These are phyloP conservation scores for Ectemnius cavifrons DNA, from an alignment of 2,888 invertebrate genomes.

Conservation along the genomic window DNA sequence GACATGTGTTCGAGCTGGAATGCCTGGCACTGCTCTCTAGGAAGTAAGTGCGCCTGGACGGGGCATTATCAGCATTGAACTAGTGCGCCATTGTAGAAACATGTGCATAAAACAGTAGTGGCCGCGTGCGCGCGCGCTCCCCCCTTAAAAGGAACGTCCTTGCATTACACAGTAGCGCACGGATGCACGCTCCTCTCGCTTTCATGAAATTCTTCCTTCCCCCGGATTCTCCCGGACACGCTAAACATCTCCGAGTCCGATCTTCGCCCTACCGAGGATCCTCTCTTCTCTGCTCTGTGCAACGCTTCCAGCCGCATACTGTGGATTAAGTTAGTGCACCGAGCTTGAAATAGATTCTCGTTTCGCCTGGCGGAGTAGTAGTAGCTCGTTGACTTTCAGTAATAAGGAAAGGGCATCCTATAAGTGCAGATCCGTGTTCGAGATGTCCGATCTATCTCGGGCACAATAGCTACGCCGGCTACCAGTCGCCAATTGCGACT, in stretches of 20 bases:
- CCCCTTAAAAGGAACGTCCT: slow-evolving; percentile 57
- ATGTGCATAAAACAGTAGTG: slow-evolving; percentile 51
- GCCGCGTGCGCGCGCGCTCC: slow-evolving; percentile 5
- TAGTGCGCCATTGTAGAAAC: slow-evolving; percentile 53
- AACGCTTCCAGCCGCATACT: slow-evolving; percentile 42
- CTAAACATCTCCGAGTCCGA: slow-evolving; percentile 52
- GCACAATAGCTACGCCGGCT: background rate
- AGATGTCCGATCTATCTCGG: slow-evolving; percentile 6
- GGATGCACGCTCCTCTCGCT: slow-evolving; percentile 51
- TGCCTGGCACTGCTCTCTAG: slow-evolving; percentile 39
- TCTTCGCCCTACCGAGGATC: slow-evolving; percentile 22
- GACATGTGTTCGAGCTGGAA: slow-evolving; percentile 52
- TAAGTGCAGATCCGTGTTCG: slow-evolving; percentile 7
- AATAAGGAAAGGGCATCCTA: slow-evolving; percentile 7
- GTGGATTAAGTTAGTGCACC: slow-evolving; percentile 51
- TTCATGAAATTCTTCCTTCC: slow-evolving; percentile 55
- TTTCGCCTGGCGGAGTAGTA: slow-evolving; percentile 26
- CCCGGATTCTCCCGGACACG: slow-evolving; percentile 42
- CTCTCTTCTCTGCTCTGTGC: background rate
- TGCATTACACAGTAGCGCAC: slow-evolving; percentile 54
- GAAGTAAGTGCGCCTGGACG: slow-evolving; percentile 39
- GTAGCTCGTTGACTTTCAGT: slow-evolving; percentile 6
- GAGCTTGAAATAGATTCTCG: slow-evolving; percentile 46
- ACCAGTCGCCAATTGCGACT: too few relatives aligned
- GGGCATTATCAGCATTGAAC: slow-evolving; percentile 52